Percentiles rank a stretch among this genome's conserved stretches.
These are phyloP conservation scores for Amblyraja radiata DNA, from an alignment of 2,797 vertebrate species.

Conservation along the genomic window DNA sequence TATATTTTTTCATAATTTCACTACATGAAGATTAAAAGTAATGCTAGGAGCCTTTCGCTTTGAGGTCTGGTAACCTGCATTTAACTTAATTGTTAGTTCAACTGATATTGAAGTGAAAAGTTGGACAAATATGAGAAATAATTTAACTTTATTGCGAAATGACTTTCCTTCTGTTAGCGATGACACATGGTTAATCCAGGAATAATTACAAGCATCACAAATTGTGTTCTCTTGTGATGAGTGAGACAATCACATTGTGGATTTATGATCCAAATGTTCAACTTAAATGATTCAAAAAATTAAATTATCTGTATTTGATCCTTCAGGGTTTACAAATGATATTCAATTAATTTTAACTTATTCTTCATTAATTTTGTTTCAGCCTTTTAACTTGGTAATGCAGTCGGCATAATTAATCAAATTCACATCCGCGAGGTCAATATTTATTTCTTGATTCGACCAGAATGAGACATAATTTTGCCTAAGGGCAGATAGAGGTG, in stretches of 20 bases:
- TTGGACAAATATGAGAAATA: background rate
- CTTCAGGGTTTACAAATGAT: background rate
- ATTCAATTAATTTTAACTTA: too few species aligned
- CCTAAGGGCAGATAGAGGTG: background rate
- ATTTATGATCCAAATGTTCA: background rate
- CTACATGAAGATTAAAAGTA: too few species aligned
- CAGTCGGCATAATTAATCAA: background rate
- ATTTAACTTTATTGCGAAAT: background rate
- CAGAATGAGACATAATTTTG: background rate
- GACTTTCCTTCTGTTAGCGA: background rate
- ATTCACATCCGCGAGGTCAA: background rate
- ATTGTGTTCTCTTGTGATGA: background rate
- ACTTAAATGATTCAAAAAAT: background rate
- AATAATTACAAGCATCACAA: background rate
- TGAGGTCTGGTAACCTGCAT: background rate
- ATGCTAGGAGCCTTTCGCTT: background rate
- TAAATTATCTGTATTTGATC: background rate
- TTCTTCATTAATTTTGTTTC: constrained; percentile 7
- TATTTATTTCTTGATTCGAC: background rate
- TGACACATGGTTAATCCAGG: background rate
- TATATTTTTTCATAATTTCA: too few species aligned
- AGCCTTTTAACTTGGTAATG: background rate
- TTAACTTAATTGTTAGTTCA: too few species aligned
- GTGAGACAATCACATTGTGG: background rate
- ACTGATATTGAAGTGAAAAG: background rate